Base-by-base conservation (phyloP, 2,113 vertebrate species). In the Mirounga angustirostris region DNA sequence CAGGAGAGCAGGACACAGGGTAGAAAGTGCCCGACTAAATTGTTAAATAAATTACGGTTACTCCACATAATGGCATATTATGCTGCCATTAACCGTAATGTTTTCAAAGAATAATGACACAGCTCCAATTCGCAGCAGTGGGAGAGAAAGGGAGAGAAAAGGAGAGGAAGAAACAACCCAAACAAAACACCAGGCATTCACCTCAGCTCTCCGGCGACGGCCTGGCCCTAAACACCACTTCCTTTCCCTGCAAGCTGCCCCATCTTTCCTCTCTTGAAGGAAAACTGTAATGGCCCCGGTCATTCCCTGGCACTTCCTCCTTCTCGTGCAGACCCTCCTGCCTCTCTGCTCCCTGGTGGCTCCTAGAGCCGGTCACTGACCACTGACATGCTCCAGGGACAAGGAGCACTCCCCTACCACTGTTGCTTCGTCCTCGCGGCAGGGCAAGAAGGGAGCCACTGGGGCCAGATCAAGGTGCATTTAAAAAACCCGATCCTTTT, bases 31-130 rank as follows among this genome's bases (percentile, higher is more conserved):
- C 81, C 43, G 22, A 73, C 63, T 61, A 52, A 82, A 69, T 56
- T 54, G 82, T 79, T 93, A 93, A 89, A 89, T 54, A 96, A 93
- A 95, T 92, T 86, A 95, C 8, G 19, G 79, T 81, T 54, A 88
- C 46, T 94, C 89, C 74, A 91, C 74, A 79, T 89, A 81, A 97
- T 43, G 94, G 76, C 54, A 65, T 91, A 91, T 96, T 86, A 95
- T 58, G 50, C 79, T 89, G 83, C 91, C 94, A 87, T 95, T 89
- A 96, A 97, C 90, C 13, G 74, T 79, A 95, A 79, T 74, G 61
- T 95, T 95, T 97, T 96, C 83, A 83, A 82, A 78, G 67, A 96
- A 82, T 71, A 92, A 78, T 79, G 89, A 95, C 92, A 63, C 33
- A 13, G 58, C 13, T 84, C 67, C 36, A 33, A 22, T 87, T 76